Base-by-base conservation (phyloP, 1,140 invertebrate genomes). In the Trachymyrmex cornetzi region DNA sequence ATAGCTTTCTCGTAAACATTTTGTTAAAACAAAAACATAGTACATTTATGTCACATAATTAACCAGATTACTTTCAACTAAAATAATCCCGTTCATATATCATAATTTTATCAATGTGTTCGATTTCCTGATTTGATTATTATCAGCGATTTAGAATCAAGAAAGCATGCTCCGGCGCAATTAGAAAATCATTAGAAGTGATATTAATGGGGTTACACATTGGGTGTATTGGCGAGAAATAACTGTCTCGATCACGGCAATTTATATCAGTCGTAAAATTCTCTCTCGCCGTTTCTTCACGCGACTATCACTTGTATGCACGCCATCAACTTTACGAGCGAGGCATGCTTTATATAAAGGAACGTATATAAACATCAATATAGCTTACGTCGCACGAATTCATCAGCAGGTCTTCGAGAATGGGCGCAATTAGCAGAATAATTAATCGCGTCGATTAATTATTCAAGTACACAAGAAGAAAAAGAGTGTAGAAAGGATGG, bases 141-240 rank as follows among this genome's bases (percentile, higher is more conserved):
- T 66, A 22, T 44, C 11, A 16, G 19, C 24, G 19, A 5, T 22
- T 67, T 24, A 53, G 67, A 22, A 80, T 53, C 24, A 14, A 53
- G 14, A 34, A 59, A 22, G 27, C 27, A 7, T 19, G 4, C n/a
- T 61, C 7, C 3, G 14, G 5, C 0, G 34, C 16, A 80, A 80
- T 80, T 80, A 67, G 77, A 24, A 80, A 80, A 67, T 67, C 30
- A 80, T 80, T 67, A 67, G 3, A 34, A 14, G 7, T 22, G 14
- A 27, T 34, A 38, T 48, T 50, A 22, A 0, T 44, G 11, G 38
- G 14, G 2, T 9, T 38, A 44, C 61, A 24, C 19, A 14, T 34
- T 2, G 2, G 24, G 5, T 24, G n/a, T 30, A 53, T 27, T 12
- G 4, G 0, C 34, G 14, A 38, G 12, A 59, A 66, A 34, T n/a